These are phyloP conservation scores for Opisthocomus hoazin DNA, from an alignment of 2,113 vertebrate species.

Conservation along the genomic window DNA sequence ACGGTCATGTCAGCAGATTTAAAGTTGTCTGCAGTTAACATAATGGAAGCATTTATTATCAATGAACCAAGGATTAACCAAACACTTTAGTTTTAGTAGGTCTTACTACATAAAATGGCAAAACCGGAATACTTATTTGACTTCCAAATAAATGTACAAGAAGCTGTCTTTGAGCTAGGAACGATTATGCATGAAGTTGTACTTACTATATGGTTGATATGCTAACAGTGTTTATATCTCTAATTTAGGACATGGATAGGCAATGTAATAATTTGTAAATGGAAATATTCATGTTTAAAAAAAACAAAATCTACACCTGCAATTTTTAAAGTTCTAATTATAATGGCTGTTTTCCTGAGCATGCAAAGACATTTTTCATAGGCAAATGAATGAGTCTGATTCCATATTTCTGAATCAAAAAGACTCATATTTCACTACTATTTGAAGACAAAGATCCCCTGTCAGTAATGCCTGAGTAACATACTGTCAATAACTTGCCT, in stretches of 20 bases:
- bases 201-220: not conserved
- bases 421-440: not conserved
- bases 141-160: not conserved
- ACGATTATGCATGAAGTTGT: not conserved
- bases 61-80: not conserved
- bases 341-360: not conserved
- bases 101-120: not conserved
- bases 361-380: not conserved
- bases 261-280: not conserved
- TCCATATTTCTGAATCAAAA: conserved; percentile 15
- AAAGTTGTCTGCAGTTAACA: not conserved
- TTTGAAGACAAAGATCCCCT: conserved; percentile 4
- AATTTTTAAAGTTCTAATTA: not conserved
- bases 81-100: not conserved
- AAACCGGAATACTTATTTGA: not conserved
- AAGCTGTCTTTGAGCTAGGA: not conserved
- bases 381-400: not conserved
- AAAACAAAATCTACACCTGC: not conserved
- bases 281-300: not conserved
- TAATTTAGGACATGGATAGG: not conserved
- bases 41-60: not conserved
- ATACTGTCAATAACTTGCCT: not conserved
- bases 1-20: not conserved
- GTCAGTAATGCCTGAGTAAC: conserved; percentile 2
- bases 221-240: not conserved